Percentiles rank a stretch among this genome's conserved stretches.
Evolutionary conservation across 30 jellyfish, hydroid and myxozoan species (phyloP).

Genomic region (Aurelia aurita): DNA sequence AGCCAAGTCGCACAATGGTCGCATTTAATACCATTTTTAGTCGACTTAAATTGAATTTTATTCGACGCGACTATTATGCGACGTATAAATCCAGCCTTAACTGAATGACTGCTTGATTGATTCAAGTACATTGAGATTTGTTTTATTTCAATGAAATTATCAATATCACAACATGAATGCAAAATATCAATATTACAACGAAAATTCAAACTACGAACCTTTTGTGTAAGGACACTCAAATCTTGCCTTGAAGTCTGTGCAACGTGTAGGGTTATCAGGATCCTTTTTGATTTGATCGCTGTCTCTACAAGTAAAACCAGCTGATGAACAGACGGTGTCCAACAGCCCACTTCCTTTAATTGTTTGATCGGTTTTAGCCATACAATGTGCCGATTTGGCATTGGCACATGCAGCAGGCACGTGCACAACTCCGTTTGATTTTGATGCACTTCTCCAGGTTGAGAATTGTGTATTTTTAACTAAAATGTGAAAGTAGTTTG

Average conservation of each 20-base stretch:
- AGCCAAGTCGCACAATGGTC: no score
- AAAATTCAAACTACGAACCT: no score
- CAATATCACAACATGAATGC: no score
- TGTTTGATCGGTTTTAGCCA: conserved; percentile 41
- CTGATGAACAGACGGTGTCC: conserved; percentile 68
- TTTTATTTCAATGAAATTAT: no score
- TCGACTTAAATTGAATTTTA: no score
- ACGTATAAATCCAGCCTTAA: no score
- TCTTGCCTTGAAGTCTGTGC: conserved; percentile 81
- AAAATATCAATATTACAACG: no score
- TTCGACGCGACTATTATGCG: no score
- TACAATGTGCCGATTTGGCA: conserved; percentile 83
- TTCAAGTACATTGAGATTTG: no score
- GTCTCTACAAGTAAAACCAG: conserved; percentile 80
- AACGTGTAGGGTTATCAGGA: conserved; percentile 25
- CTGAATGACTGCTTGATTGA: no score
- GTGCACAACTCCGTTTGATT: conserved; percentile 60
- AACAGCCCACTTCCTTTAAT: conserved; percentile 62
- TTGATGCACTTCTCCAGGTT: conserved; percentile 77
- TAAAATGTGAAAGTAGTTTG: conserved; percentile 6
- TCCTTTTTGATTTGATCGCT: conserved; percentile 68
- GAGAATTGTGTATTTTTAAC: conserved; percentile 71
- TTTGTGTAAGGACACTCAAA: conserved; percentile 87
- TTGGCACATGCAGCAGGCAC: conserved; percentile 44
- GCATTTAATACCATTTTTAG: no score